Conservation (phyloP, 1,140 invertebrate genomes). For the Drosophila parvula region DNA sequence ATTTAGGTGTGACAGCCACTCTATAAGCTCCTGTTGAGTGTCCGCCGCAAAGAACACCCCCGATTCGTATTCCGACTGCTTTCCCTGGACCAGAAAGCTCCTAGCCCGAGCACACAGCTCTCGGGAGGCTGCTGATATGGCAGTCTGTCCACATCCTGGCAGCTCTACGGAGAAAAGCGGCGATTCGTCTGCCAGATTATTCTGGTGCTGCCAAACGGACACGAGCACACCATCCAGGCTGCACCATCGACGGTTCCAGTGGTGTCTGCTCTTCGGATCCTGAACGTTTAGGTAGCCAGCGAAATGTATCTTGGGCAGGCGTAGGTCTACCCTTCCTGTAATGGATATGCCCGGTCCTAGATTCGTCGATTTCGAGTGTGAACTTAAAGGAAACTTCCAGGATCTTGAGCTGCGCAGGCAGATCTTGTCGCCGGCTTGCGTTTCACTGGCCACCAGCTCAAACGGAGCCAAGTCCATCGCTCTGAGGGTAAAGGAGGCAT, state of each 20-base stretch:
- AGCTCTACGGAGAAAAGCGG: conserved; percentile 53
- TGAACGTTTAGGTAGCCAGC: conserved; percentile 75
- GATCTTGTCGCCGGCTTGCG: conserved; percentile 43
- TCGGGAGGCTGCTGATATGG: conserved; percentile 51
- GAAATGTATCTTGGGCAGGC: conserved; percentile 56
- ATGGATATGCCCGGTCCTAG: conserved; percentile 55
- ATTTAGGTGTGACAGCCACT: conserved; percentile 68
- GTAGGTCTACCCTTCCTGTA: conserved; percentile 65
- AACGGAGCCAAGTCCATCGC: conserved; percentile 63
- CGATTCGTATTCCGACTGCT: conserved; percentile 21
- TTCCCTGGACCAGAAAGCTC: conserved; percentile 62
- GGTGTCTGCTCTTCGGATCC: conserved; percentile 55
- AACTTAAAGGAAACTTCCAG: conserved; percentile 53
- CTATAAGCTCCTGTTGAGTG: conserved; percentile 59
- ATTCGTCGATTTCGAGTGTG: conserved; percentile 65
- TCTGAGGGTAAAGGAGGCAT: conserved; percentile 62
- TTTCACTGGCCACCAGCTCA: conserved; percentile 53
- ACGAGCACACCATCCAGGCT: conserved; percentile 60
- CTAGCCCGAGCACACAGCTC: conserved; percentile 73
- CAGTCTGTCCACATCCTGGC: conserved; percentile 10
- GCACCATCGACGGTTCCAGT: conserved; percentile 82
- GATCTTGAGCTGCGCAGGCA: conserved; percentile 61
- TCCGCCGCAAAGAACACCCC: conserved; percentile 70
- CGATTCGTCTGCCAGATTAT: conserved; percentile 47
- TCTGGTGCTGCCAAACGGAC: conserved; percentile 64